Evolutionary conservation across 2,113 vertebrate genomes (phyloP).

Genomic region (Clarias batrachus): DNA sequence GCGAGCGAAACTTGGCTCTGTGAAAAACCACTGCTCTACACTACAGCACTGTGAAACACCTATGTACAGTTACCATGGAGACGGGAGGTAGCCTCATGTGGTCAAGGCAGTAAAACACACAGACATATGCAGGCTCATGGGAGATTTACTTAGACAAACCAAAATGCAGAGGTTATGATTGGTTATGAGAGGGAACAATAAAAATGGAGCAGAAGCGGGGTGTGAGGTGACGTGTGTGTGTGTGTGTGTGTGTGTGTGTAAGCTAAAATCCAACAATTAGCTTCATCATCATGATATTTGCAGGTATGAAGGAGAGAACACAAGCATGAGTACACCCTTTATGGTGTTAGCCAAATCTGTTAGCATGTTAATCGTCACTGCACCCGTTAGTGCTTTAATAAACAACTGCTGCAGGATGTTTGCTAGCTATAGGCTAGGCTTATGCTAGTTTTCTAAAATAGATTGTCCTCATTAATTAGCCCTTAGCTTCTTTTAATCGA

Average conservation of each 20-base stretch:
- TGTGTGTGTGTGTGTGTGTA: neutral
- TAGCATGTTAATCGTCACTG: neutral
- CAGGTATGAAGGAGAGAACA: neutral
- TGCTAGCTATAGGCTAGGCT: neutral
- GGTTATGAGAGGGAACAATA: neutral
- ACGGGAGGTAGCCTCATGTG: slow-evolving; percentile 58
- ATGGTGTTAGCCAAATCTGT: neutral
- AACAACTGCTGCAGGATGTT: neutral
- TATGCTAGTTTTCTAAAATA: neutral
- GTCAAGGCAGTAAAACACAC: slow-evolving; percentile 44
- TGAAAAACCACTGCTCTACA: slow-evolving; percentile 24
- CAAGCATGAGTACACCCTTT: neutral
- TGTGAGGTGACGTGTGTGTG: neutral
- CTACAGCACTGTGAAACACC: slow-evolving; percentile 50
- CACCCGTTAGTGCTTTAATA: neutral
- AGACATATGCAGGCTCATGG: slow-evolving; percentile 27
- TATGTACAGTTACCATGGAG: slow-evolving; percentile 63
- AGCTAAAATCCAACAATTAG: neutral
- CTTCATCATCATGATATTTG: neutral
- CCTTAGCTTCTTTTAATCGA: neutral
- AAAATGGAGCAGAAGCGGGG: neutral
- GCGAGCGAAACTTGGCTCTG: slow-evolving; percentile 25
- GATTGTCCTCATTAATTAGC: neutral
- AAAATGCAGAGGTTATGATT: slow-evolving; percentile 12
- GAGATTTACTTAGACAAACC: neutral